These are phyloP conservation scores for Rhea americana DNA, from an alignment of 2,113 vertebrate species.

Conservation along the genomic window DNA sequence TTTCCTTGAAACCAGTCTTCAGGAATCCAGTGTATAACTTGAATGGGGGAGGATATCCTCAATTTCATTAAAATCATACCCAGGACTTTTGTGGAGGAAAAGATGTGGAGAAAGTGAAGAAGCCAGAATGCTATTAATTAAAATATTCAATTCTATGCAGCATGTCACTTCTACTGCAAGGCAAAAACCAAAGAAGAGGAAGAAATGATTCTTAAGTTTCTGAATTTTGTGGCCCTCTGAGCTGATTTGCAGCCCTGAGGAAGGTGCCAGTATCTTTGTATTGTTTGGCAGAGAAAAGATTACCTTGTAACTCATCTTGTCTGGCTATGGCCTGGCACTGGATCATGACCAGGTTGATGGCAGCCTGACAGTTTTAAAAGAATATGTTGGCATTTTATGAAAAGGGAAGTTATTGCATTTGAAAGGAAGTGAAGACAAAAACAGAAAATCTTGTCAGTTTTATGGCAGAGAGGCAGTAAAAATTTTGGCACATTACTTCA, in stretches of 20 bases:
- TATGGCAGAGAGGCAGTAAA: slow-evolving; percentile 60
- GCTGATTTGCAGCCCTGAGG: slow-evolving; percentile 50
- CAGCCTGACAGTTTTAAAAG: slow-evolving; percentile 59
- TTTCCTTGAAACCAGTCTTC: slow-evolving; percentile 47
- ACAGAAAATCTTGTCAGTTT: slow-evolving; percentile 65
- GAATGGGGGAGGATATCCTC: background rate
- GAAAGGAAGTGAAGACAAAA: slow-evolving; percentile 70
- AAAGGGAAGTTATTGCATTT: slow-evolving; percentile 69
- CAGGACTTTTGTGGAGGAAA: slow-evolving; percentile 29
- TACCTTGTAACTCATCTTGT: slow-evolving; percentile 67
- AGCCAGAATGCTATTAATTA: background rate
- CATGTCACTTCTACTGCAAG: background rate
- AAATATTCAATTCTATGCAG: slow-evolving; percentile 17
- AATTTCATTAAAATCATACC: slow-evolving; percentile 31
- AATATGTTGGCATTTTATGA: slow-evolving; percentile 66
- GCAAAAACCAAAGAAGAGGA: slow-evolving; percentile 24
- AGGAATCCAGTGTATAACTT: slow-evolving; percentile 29
- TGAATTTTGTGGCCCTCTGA: slow-evolving; percentile 37
- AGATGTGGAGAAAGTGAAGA: slow-evolving; percentile 14
- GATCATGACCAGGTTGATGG: slow-evolving; percentile 61
- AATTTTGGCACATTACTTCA: slow-evolving; percentile 34
- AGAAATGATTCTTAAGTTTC: slow-evolving; percentile 16
- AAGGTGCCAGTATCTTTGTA: slow-evolving; percentile 59
- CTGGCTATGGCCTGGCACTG: slow-evolving; percentile 53
- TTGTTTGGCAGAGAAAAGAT: slow-evolving; percentile 43